These are phyloP conservation scores for Halocynthia aurantium DNA, from an alignment of 23 tunicate species.

Conservation along the genomic window DNA sequence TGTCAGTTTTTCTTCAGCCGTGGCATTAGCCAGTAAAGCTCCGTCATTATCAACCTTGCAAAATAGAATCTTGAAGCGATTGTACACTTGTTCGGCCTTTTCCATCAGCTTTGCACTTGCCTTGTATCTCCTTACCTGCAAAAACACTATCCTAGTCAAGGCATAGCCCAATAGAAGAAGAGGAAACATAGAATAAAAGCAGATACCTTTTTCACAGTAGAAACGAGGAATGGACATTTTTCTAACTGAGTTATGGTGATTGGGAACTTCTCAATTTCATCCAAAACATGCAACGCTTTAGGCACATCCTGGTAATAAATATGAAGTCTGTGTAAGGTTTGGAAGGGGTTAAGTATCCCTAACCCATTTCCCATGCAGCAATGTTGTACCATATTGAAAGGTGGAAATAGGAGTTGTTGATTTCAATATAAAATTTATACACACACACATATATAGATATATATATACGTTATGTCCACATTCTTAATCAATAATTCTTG, in stretches of 20 bases:
- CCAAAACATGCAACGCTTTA: slow-evolving; percentile 58
- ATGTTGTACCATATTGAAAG: no score
- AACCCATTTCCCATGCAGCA: no score
- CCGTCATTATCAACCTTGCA: slow-evolving; percentile 78
- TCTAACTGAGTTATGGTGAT: slow-evolving; percentile 54
- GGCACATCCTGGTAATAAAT: slow-evolving; percentile 28
- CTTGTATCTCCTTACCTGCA: slow-evolving; percentile 63
- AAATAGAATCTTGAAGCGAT: slow-evolving; percentile 59
- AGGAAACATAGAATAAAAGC: neutral
- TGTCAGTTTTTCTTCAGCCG: neutral
- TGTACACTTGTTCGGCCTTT: slow-evolving; percentile 74
- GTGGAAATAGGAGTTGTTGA: no score
- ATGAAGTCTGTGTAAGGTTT: no score
- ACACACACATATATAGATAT: no score
- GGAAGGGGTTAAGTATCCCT: no score
- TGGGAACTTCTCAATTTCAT: slow-evolving; percentile 57
- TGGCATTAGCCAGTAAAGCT: slow-evolving; percentile 23
- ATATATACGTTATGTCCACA: no score
- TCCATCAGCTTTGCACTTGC: slow-evolving; percentile 91
- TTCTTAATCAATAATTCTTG: no score
- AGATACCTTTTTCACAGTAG: slow-evolving; percentile 62
- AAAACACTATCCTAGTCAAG: neutral
- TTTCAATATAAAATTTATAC: no score
- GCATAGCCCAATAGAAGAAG: neutral
- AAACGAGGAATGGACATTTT: slow-evolving; percentile 64